phyloP scores from a whole-genome alignment of 2,797 vertebrate species.

The Delichon dasypus region DNA sequence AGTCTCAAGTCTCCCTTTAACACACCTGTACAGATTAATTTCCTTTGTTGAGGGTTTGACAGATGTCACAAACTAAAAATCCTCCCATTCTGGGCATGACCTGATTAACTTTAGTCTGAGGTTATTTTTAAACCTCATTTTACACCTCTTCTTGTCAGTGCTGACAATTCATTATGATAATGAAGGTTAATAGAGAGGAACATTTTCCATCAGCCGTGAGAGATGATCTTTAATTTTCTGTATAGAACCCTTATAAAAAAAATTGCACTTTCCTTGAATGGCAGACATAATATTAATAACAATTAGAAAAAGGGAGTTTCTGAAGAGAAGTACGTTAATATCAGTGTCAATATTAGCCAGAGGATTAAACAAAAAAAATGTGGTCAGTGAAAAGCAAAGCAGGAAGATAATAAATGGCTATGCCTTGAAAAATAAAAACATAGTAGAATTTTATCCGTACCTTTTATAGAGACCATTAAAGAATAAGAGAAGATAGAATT shows the following conservation, averaged over 20 bases:
- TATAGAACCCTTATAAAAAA: not conserved
- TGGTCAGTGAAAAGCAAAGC: not conserved
- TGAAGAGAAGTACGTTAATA: not conserved
- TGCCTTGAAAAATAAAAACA: not conserved
- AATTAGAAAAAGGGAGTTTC: not conserved
- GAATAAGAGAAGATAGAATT: not conserved
- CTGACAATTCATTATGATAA: constrained; percentile 44
- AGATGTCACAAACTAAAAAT: not conserved
- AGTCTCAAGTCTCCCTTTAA: not conserved
- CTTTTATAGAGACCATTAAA: not conserved
- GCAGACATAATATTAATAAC: not conserved
- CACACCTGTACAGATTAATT: not conserved
- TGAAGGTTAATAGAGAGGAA: constrained; percentile 1
- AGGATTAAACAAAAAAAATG: not conserved
- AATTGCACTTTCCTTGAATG: not conserved
- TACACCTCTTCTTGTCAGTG: not conserved
- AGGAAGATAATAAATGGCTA: not conserved
- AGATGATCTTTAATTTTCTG: not conserved
- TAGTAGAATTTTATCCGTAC: not conserved
- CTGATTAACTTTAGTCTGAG: constrained; percentile 13
- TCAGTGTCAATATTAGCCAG: not conserved
- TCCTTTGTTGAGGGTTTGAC: not conserved
- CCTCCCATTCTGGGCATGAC: not conserved
- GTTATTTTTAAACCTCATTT: constrained; percentile 50
- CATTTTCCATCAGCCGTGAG: not conserved